Base-by-base conservation (phyloP, 2,888 invertebrate species). In the Cyrtodaria siliqua region DNA sequence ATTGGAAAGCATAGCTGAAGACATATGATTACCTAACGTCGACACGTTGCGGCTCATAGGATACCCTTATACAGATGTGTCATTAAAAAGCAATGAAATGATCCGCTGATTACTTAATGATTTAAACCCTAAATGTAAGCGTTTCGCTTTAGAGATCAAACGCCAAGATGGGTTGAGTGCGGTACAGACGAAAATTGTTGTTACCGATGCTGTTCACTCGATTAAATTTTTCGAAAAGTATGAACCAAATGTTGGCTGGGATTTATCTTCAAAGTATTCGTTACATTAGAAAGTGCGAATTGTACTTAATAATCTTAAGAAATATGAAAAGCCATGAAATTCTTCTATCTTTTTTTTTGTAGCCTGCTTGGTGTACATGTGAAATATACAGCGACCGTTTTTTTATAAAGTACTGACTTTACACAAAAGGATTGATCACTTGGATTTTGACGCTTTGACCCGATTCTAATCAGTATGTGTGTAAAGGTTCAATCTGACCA, bases 381-480 rank as follows among this genome's bases (percentile, higher is more conserved):
- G 44, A 6, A 16, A 44, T 44, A 44, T 44, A 6, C n/a, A 16
- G 6, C 6, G 14, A 24, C 20, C n/a, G 23, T 56, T 33, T 56
- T 14, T 56, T 56, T 38, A 68, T 55, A 69, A 62, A n/a, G n/a
- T 70, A 33, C 59, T 69, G 42, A 52, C 53, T 56, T 77, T 59
- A 73, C 73, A 80, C 76, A 77, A 77, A 80, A 70, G 66, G 62
- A 71, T 53, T 72, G 70, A 72, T 72, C 73, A 63, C 66, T 62
- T 57, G 62, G 70, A 55, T 55, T 56, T 27, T 80, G 73, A 55
- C 57, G 26, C 66, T 62, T 62, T 80, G 73, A 77, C 80, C 73
- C 60, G 26, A 16, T 44, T 62, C 67, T 55, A 70, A 79, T 79
- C 74, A 50, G 70, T 74, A 70, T 38, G 18, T 53, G 60, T 62